Base-by-base conservation (phyloP, 2,888 invertebrate genomes). In the Zelleria hepariella region DNA sequence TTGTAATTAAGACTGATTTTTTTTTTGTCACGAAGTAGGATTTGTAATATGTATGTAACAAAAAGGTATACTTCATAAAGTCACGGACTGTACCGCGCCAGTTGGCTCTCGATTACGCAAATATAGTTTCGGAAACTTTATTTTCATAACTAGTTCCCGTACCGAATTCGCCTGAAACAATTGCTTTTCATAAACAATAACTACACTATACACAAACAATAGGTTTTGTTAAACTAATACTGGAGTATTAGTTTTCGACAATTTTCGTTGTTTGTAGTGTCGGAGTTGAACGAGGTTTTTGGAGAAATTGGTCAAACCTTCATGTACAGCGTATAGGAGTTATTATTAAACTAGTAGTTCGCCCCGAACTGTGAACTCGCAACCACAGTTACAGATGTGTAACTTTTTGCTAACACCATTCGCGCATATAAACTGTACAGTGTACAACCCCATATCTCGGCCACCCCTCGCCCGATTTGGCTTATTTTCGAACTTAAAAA, bases 161-260 rank as follows among this genome's bases (percentile, higher is more conserved):
- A 15, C 32, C 32, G 32, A 42, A 42, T 42, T 42, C 52, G 21
- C 20, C 20, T n/a, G 7, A 48, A 47, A 57, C 49, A 24, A 57
- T 55, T 55, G 55, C 10, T 55, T 55, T 42, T 32, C 26, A 55
- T 55, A 55, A 55, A 55, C 55, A 55, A 55, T 55, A 53, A 23
- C 25, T 21, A 32, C 55, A 42, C 25, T 21, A 32, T 32, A 42
- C 55, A 55, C 27, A 55, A 55, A 55, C 55, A 55, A 55, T 27
- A 5, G n/a, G 20, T 42, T 25, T 25, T 53, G 24, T 26, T 15
- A 42, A 10, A 42, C 32, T 42, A 42, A 42, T 42, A 42, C 15
- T 42, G 32, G 10, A 42, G 32, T 42, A 42, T 42, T 42, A 42
- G 32, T 42, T 42, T 42, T 42, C 2, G 15, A 42, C 4, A 42